Evolutionary conservation across 2,888 invertebrate genomes (phyloP).

Genomic region (Xanthia icteritia): DNA sequence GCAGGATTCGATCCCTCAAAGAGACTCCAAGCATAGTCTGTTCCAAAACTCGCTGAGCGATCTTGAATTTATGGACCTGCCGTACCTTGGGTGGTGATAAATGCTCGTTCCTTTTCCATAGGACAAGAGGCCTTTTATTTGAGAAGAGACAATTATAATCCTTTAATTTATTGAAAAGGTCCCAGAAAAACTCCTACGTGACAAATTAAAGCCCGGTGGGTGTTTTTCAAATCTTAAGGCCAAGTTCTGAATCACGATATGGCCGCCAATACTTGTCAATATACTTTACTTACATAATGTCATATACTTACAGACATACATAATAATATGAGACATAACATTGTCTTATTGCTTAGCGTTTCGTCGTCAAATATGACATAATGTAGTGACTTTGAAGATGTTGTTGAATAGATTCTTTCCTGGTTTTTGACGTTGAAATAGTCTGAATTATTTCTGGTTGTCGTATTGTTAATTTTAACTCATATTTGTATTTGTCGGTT

Average conservation of each 20-base stretch:
- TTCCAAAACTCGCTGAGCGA: too few relatives aligned
- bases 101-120: neutral
- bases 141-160: neutral
- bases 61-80: too few relatives aligned
- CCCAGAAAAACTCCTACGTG: constrained; percentile 2
- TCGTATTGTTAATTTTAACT: neutral
- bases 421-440: constrained; percentile 18
- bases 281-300: constrained; percentile 20
- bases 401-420: constrained; percentile 27
- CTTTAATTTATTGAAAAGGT: neutral
- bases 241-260: constrained; percentile 38
- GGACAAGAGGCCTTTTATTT: neutral
- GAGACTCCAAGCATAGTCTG: too few relatives aligned
- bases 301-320: constrained; percentile 19
- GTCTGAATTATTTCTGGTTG: constrained; percentile 21
- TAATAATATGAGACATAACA: constrained; percentile 16
- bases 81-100: neutral
- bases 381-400: constrained; percentile 39
- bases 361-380: constrained; percentile 59
- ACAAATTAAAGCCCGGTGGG: constrained; percentile 25
- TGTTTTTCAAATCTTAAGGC: constrained; percentile 17
- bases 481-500: too few relatives aligned
- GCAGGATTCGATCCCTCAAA: too few relatives aligned
- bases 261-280: constrained; percentile 47
- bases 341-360: constrained; percentile 40